Evolutionary conservation across 2,888 invertebrate species (phyloP).

Genomic region (Hypercompe scribonia): DNA sequence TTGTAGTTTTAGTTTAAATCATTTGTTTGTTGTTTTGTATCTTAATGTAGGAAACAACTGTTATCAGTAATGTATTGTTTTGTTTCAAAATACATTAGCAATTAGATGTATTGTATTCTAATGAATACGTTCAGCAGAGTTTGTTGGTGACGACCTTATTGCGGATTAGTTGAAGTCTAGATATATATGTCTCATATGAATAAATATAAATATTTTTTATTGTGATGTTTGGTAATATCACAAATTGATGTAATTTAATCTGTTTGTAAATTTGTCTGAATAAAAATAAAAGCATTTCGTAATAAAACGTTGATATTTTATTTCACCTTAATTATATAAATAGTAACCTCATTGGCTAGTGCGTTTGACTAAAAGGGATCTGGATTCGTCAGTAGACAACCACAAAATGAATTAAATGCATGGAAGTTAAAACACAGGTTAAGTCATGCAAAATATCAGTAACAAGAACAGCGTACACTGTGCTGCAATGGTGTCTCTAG

Average conservation of each 20-base stretch:
- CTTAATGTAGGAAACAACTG: slow-evolving; percentile 53
- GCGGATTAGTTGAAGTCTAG: slow-evolving; percentile 14
- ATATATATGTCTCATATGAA: slow-evolving; percentile 5
- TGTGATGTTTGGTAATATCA: slow-evolving; percentile 27
- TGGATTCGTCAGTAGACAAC: too few species aligned
- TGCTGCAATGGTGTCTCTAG: too few species aligned
- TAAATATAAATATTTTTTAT: slow-evolving; percentile 20
- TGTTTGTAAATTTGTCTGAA: slow-evolving; percentile 45
- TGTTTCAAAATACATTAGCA: slow-evolving; percentile 25
- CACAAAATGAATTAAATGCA: background rate
- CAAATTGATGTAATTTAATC: slow-evolving; percentile 33
- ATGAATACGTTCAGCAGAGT: slow-evolving; percentile 7
- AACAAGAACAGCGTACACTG: too few species aligned
- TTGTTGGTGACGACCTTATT: slow-evolving; percentile 11
- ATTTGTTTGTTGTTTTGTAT: slow-evolving; percentile 68
- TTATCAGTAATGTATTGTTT: slow-evolving; percentile 15
- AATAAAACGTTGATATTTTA: slow-evolving; percentile 2
- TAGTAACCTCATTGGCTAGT: background rate
- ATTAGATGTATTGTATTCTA: slow-evolving; percentile 12
- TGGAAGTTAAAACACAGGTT: background rate
- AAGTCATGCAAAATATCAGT: too few species aligned
- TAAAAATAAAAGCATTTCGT: slow-evolving; percentile 43
- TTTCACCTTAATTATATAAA: background rate
- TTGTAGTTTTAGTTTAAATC: slow-evolving; percentile 66
- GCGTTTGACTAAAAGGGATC: background rate